These are phyloP conservation scores for Enteromius fasciolatus DNA, from an alignment of 2,797 vertebrate genomes.

Conservation along the genomic window DNA sequence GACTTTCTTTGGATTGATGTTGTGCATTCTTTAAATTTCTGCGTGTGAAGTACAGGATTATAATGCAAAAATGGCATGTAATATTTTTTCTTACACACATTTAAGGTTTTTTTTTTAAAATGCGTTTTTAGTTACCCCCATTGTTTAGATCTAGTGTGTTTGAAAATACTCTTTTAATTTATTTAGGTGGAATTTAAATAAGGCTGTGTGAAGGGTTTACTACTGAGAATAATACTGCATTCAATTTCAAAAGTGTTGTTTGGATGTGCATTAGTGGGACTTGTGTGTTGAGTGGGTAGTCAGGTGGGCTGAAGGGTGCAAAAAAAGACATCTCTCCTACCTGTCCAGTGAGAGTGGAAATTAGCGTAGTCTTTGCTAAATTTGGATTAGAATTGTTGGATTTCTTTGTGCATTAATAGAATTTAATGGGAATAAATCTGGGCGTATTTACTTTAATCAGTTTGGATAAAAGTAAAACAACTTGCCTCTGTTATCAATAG, in stretches of 20 bases:
- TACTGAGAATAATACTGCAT: neutral
- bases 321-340: slow-evolving; percentile 35
- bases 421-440: too few relatives aligned
- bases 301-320: slow-evolving; percentile 37
- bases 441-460: neutral
- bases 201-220: neutral
- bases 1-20: slow-evolving; percentile 47
- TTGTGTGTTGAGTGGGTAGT: slow-evolving; percentile 35
- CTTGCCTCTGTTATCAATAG: neutral
- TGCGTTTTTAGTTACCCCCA: slow-evolving; percentile 4
- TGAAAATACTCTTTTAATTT: neutral
- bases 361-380: neutral
- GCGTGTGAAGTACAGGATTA: neutral
- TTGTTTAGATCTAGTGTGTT: slow-evolving; percentile 30
- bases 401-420: neutral
- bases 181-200: neutral
- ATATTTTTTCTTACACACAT: neutral
- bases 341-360: neutral
- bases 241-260: slow-evolving; percentile 32
- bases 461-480: neutral
- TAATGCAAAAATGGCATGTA: neutral
- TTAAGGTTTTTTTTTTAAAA: neutral
- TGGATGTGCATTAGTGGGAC: slow-evolving; percentile 45
- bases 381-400: neutral
- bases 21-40: slow-evolving; percentile 1